Conservation (phyloP, 1,140 invertebrate species). For the Orchestia grillus region DNA sequence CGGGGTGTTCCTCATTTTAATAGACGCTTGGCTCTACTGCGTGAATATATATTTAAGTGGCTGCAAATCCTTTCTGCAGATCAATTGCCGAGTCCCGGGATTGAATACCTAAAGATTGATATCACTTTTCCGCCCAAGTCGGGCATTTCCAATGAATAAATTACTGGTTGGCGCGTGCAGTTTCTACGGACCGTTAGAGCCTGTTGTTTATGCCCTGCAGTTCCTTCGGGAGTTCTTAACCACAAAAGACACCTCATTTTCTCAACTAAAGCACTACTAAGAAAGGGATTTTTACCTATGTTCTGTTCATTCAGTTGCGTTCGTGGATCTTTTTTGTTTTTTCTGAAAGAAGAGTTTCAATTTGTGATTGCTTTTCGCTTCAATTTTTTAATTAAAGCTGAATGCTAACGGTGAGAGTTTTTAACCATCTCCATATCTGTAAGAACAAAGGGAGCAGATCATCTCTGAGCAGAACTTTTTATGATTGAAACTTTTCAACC, state of each 20-base stretch:
- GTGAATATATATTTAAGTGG: conserved; percentile 14
- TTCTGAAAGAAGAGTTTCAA: no score
- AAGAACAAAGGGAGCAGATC: no score
- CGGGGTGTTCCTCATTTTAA: background rate
- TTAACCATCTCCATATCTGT: no score
- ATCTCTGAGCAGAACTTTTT: no score
- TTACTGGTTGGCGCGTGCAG: background rate
- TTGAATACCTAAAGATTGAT: conserved; percentile 40
- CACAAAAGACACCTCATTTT: background rate
- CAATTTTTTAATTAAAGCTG: no score
- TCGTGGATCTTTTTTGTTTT: no score
- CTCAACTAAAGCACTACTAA: background rate
- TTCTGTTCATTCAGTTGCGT: background rate
- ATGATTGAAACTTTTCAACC: no score
- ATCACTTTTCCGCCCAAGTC: background rate
- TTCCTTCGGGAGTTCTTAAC: background rate
- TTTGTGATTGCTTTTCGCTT: no score
- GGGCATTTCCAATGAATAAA: conserved; percentile 37
- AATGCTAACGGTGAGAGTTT: no score
- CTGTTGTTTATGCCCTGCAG: conserved; percentile 20
- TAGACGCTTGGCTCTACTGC: background rate
- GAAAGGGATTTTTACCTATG: background rate
- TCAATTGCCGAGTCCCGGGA: background rate
- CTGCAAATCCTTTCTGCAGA: conserved; percentile 20
- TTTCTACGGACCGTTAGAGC: background rate